These are phyloP conservation scores for Disparrhopalites patrizii DNA, from an alignment of 2,888 invertebrate species.

Conservation along the genomic window DNA sequence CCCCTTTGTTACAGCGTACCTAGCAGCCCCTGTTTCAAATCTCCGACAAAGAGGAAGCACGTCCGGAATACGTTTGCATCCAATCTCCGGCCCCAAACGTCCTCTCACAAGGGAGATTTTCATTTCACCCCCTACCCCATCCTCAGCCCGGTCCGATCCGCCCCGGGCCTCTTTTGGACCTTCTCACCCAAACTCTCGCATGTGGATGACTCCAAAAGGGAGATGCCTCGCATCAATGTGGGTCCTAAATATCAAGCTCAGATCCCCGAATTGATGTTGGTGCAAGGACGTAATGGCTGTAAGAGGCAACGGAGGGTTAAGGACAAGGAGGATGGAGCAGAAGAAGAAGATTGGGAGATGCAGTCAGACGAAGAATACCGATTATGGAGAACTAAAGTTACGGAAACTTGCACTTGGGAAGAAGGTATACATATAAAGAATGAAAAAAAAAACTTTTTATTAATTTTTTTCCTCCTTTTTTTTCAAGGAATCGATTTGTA, in stretches of 20 bases:
- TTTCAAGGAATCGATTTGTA: not conserved
- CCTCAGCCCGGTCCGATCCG: conserved; percentile 83
- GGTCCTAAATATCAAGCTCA: conserved; percentile 82
- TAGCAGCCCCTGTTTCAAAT: conserved; percentile 31
- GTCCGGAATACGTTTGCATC: conserved; percentile 42
- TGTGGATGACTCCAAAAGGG: conserved; percentile 40
- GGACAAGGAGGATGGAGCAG: not conserved
- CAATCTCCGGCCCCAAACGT: conserved; percentile 35
- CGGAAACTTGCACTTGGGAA: conserved; percentile 64
- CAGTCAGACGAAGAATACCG: conserved; percentile 54
- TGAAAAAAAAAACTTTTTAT: conserved; percentile 45
- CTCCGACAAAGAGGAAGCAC: conserved; percentile 37
- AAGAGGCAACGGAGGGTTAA: conserved; percentile 25
- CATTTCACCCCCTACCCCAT: conserved; percentile 92
- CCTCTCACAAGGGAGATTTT: conserved; percentile 52
- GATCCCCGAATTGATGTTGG: conserved; percentile 24
- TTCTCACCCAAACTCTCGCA: conserved; percentile 40
- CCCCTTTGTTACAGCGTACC: conserved; percentile 23
- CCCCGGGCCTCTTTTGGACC: conserved; percentile 73
- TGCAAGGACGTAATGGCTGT: no score
- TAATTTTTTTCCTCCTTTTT: conserved; percentile 1
- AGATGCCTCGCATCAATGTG: conserved; percentile 64
- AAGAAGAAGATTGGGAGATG: conserved; percentile 10
- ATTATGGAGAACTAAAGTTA: conserved; percentile 81
- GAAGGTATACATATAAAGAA: no score